A percentile compares a stretch with the other conserved stretches of the same genome.
Evolutionary conservation across 2,797 vertebrate species (phyloP).

Genomic region (Myotis vivesi): DNA sequence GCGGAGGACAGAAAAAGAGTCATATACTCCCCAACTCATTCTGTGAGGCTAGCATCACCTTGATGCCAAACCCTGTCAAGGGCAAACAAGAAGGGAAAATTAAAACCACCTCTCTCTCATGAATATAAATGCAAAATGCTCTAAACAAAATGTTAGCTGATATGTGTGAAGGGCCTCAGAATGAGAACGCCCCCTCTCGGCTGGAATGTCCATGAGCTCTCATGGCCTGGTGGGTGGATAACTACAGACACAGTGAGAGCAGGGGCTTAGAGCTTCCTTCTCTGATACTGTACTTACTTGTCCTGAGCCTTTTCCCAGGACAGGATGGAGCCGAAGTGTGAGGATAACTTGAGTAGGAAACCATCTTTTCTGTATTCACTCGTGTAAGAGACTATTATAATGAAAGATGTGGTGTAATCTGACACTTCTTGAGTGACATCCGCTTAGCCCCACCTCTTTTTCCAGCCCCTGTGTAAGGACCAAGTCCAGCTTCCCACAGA

Average conservation of each 20-base stretch:
- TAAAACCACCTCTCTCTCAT: conserved; percentile 65
- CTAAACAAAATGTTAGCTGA: conserved; percentile 67
- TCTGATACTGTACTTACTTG: fast-evolving
- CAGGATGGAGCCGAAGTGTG: background rate
- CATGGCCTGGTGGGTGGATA: background rate
- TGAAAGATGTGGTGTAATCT: background rate
- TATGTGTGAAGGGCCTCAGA: conserved; percentile 1
- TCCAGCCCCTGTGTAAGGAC: background rate
- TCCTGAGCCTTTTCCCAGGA: background rate
- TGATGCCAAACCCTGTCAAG: conserved; percentile 57
- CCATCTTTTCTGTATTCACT: background rate
- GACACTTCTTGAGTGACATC: background rate
- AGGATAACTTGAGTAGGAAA: background rate
- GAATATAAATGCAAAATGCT: conserved; percentile 72
- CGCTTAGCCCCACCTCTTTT: background rate
- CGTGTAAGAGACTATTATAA: background rate
- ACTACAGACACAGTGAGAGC: background rate
- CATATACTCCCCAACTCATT: conserved; percentile 38
- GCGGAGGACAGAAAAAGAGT: conserved; percentile 30
- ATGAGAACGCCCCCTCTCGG: background rate
- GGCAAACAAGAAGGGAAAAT: conserved; percentile 69
- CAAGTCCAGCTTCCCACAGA: background rate
- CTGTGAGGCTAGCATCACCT: conserved; percentile 42
- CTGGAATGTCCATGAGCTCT: background rate
- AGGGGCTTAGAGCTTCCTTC: background rate